A percentile compares a stretch with the other conserved stretches of the same genome.
Evolutionary conservation across 2,113 vertebrate species (phyloP).

Genomic region (Gavialis gangeticus): DNA sequence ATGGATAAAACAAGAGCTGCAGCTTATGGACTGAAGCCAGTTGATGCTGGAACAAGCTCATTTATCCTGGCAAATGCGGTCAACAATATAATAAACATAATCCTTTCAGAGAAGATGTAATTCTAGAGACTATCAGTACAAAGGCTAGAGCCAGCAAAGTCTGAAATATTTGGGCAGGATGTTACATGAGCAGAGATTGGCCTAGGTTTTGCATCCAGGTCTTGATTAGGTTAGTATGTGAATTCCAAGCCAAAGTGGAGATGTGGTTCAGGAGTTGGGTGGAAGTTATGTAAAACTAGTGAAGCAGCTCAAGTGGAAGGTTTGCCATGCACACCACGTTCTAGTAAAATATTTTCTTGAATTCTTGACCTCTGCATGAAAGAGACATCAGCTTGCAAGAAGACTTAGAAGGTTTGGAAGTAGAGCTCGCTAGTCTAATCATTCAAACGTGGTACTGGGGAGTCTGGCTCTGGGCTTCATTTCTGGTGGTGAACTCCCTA

Average conservation of each 20-base stretch:
- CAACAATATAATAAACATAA: accelerated
- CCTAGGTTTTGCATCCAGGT: not conserved
- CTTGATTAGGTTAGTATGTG: not conserved
- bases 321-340: accelerated
- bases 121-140: not conserved
- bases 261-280: not conserved
- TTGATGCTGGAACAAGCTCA: accelerated
- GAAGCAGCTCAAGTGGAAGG: not conserved
- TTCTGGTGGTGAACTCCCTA: not conserved
- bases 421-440: not conserved
- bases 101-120: not conserved
- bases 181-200: not conserved
- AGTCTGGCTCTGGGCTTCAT: not conserved
- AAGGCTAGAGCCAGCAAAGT: not conserved
- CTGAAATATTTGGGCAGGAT: not conserved
- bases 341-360: not conserved
- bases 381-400: not conserved
- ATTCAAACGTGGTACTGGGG: not conserved
- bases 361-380: not conserved
- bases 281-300: not conserved
- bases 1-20: not conserved
- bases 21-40: accelerated
- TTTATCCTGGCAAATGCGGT: accelerated
- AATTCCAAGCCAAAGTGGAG: not conserved
- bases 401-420: not conserved